A percentile compares a stretch with the other conserved stretches of the same genome.
phyloP scores from a whole-genome alignment of 2,113 vertebrate species.

The Corydoras maculifer region DNA sequence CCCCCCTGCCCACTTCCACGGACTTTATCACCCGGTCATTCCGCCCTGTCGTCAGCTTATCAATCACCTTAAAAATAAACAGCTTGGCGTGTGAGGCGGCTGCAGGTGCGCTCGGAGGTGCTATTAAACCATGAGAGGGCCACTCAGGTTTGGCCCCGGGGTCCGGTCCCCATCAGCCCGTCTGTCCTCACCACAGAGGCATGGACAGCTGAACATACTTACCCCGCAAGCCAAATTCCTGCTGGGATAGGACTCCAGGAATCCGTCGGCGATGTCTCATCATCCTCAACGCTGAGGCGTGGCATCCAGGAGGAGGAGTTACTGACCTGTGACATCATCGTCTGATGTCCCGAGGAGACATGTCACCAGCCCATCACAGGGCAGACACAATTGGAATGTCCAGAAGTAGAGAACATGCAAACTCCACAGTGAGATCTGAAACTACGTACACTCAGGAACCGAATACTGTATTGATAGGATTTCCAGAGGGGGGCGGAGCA shows the following conservation, averaged over 20 bases:
- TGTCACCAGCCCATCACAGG: too few relatives aligned
- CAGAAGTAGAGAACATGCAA: too few relatives aligned
- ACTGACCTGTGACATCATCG: neutral
- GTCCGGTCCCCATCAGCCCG: slow-evolving; percentile 32
- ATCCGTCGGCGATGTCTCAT: neutral
- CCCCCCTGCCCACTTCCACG: too few relatives aligned
- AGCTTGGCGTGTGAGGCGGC: too few relatives aligned
- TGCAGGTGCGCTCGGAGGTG: slow-evolving; percentile 1
- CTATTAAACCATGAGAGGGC: slow-evolving; percentile 3
- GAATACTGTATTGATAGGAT: too few relatives aligned
- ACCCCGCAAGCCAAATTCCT: slow-evolving; percentile 52
- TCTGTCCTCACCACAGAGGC: slow-evolving; percentile 57
- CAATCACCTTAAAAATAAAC: too few relatives aligned
- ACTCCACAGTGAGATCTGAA: too few relatives aligned
- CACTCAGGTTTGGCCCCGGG: neutral
- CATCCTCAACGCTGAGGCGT: neutral
- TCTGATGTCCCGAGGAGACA: neutral
- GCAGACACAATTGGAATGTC: too few relatives aligned
- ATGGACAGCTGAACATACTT: slow-evolving; percentile 68
- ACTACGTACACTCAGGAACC: too few relatives aligned
- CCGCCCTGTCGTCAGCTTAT: too few relatives aligned
- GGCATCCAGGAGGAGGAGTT: slow-evolving; percentile 3
- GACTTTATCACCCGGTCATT: too few relatives aligned
- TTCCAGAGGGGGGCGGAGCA: too few relatives aligned
- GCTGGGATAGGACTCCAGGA: slow-evolving; percentile 2